Percentiles rank a stretch among this genome's conserved stretches.
These are phyloP conservation scores for Acanthornis magna DNA, from an alignment of 2,797 vertebrate genomes.

Conservation along the genomic window DNA sequence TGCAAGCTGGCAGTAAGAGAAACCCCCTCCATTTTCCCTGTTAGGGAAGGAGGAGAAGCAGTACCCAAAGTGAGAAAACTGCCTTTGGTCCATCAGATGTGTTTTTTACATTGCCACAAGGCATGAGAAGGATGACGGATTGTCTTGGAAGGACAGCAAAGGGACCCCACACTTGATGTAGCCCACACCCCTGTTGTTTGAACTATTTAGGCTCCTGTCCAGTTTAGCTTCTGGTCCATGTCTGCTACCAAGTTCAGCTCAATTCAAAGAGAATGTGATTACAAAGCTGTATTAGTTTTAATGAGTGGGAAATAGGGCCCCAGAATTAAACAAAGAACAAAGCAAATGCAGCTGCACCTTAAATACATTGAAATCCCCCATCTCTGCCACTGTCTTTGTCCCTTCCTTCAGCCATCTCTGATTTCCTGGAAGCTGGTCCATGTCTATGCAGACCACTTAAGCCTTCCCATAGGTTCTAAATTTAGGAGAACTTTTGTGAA, in stretches of 20 bases:
- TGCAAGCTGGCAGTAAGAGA: neutral
- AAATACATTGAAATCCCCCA: neutral
- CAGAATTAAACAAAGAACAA: neutral
- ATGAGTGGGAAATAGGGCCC: neutral
- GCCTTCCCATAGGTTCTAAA: neutral
- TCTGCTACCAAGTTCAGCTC: neutral
- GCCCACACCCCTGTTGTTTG: neutral
- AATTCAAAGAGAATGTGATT: neutral
- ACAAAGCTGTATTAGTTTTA: neutral
- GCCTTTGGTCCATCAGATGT: neutral
- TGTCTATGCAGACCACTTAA: neutral
- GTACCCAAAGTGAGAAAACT: neutral
- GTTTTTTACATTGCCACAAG: neutral
- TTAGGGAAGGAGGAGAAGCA: neutral
- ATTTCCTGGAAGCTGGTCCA: neutral
- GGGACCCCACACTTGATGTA: fast-evolving
- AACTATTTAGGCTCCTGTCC: neutral
- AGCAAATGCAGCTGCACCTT: neutral
- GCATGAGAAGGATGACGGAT: neutral
- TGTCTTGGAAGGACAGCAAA: neutral
- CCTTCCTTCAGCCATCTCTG: neutral
- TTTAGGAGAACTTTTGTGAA: neutral
- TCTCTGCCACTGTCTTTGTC: neutral
- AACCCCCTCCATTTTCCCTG: fast-evolving
- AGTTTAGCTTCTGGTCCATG: neutral